phyloP scores from a whole-genome alignment of 2,888 invertebrate genomes.

The Sympetrum striolatum region DNA sequence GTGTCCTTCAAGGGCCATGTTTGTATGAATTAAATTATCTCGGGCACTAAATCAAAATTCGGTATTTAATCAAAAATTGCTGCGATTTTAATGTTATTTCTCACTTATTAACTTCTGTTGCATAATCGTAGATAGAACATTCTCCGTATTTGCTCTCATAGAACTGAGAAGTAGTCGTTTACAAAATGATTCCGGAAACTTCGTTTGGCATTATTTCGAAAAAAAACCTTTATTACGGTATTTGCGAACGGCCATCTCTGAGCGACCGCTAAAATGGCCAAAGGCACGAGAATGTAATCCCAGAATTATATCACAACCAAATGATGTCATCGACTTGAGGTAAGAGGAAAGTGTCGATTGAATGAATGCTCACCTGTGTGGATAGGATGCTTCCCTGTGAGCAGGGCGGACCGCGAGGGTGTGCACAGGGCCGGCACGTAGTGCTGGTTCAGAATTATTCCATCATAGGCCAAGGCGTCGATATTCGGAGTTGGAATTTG shows the following conservation, averaged over 20 bases:
- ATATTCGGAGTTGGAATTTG: slow-evolving; percentile 66
- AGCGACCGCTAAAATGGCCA: background rate
- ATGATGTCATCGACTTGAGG: slow-evolving; percentile 46
- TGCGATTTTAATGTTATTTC: too few species aligned
- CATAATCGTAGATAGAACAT: too few species aligned
- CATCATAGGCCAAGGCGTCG: slow-evolving; percentile 62
- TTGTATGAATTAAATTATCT: too few species aligned
- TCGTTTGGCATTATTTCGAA: too few species aligned
- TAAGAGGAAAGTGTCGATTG: slow-evolving; percentile 57
- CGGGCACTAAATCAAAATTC: too few species aligned
- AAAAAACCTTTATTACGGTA: background rate
- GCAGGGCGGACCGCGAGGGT: slow-evolving; percentile 62
- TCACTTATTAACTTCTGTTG: too few species aligned
- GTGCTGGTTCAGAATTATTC: slow-evolving; percentile 63
- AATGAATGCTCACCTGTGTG: slow-evolving; percentile 57
- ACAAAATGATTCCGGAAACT: too few species aligned
- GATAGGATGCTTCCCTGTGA: slow-evolving; percentile 64
- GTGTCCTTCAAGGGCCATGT: too few species aligned
- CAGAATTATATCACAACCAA: background rate
- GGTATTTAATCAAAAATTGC: too few species aligned
- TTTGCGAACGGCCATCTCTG: background rate
- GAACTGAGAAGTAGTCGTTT: too few species aligned
- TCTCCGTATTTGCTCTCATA: too few species aligned
- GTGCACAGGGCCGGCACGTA: slow-evolving; percentile 65
- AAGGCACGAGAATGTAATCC: background rate